Base-by-base conservation (phyloP, 2,888 invertebrate genomes). In the Anorthoa munda region DNA sequence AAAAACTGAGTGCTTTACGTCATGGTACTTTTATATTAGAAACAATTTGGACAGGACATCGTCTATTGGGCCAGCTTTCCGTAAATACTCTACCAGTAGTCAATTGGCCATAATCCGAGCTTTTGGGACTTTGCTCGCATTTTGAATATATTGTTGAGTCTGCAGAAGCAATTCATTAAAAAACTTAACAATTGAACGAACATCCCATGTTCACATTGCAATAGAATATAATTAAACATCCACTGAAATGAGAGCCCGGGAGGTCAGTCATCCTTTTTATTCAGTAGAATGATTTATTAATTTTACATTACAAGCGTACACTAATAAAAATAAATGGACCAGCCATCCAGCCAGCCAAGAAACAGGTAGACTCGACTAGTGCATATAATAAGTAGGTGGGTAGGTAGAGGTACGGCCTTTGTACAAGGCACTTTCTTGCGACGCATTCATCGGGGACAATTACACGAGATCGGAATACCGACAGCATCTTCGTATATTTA, bases 381-480 rank as follows among this genome's bases (percentile, higher is more conserved):
- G 51, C 48, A 17, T 70, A 80, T 59, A 72, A 58, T 63, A 53
- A 53, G 61, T 67, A 26, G 53, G 66, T 65, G 46, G 50, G 58
- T 66, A 26, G 53, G 58, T 74, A 72, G 50, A 72, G 50, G 64
- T 65, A 64, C 56, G 74, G 79, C 74, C 84, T 77, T 83, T 82
- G 68, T 79, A 79, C 82, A 78, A 84, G 80, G 84, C 79, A 85
- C 87, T 87, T 87, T 86, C 84, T 88, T 89, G 85, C 85, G 81
- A 74, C 60, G 85, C 83, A 81, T 83, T 84, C 87, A 80, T 85
- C 80, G 76, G 76, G 75, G 86, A 89, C 90, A 91, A 93, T 93
- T 92, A 92, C 88, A 88, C 86, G 87, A 87, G 87, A 85, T 88
- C 88, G 87, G 88, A 90, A 92, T 92, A 90, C 90, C 91, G 83